Evolutionary conservation across 1,140 invertebrate genomes (phyloP), one percentile per base, ranked within the genome.

Genomic region (Lasioglossum albipes): DNA sequence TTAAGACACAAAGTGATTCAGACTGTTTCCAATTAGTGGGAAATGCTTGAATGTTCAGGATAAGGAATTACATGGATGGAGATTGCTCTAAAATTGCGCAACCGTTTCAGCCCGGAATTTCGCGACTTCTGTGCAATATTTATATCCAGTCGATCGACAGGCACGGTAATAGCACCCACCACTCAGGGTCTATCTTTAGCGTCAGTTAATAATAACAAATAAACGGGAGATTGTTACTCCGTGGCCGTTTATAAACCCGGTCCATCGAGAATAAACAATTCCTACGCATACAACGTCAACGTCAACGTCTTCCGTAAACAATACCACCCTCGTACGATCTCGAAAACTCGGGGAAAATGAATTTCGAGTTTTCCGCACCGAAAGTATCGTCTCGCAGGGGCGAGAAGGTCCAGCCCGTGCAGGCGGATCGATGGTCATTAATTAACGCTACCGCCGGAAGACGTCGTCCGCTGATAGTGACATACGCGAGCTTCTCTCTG

Each of bases 401-500:
- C 62, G 78, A 64, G 36, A 79, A 74, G 76, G 83, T 87, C 84
- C 76, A 71, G 68, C 73, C 67, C 72, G 74, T 79, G 69, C 80
- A 75, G 86, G 79, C 74, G 75, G 86, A 90, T 89, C 83, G 85
- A 87, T 85, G 82, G 79, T 71, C 86, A 75, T 89, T 88, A 87
- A 90, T 90, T 89, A 87, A 86, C 82, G 36, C 74, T n/a, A 57
- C 41, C 72, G 57, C 22, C 68, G 72, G 22, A 79, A 82, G 73
- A 67, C 62, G 74, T 76, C 54, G 59, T 68, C 72, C 22, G 59
- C 67, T 75, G 83, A 66, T 68, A 74, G 54, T 61, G 73, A 73
- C 78, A 79, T 36, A 64, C 22, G 69, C 22, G 49, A 75, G 67
- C 68, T 71, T 31, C 64, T 84, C 83, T 81, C 54, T 74, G 70